phyloP scores from a whole-genome alignment of 1,140 invertebrate species.

The Kradibia gibbosae region DNA sequence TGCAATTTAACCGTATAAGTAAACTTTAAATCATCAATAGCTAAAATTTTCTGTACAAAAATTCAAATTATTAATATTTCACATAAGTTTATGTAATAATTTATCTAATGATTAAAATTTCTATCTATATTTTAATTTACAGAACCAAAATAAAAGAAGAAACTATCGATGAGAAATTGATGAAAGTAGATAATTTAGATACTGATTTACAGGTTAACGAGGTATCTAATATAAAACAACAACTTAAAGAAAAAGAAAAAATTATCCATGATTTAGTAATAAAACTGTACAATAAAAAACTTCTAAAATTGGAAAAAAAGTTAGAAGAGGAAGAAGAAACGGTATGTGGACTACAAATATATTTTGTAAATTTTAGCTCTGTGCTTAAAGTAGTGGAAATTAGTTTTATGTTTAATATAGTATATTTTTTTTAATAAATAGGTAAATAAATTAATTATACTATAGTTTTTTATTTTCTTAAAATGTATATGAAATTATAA shows the following conservation, averaged over 20 bases:
- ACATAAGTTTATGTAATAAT: not conserved
- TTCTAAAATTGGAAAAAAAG: not conserved
- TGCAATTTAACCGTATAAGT: slow-evolving; percentile 12
- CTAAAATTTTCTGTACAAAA: not conserved
- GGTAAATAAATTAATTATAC: no score
- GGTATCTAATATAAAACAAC: slow-evolving; percentile 30
- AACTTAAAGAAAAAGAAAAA: slow-evolving; percentile 56
- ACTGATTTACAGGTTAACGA: slow-evolving; percentile 29
- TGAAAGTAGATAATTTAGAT: not conserved
- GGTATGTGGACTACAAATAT: no score
- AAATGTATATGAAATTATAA: no score
- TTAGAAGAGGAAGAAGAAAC: no score
- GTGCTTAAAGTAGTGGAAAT: no score
- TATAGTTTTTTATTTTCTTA: no score
- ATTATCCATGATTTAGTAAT: slow-evolving; percentile 53
- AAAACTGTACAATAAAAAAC: slow-evolving; percentile 46
- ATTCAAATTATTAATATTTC: not conserved
- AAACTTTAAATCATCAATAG: not conserved
- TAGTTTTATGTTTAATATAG: no score
- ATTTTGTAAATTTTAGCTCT: no score
- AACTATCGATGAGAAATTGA: not conserved
- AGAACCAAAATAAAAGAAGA: slow-evolving; percentile 11
- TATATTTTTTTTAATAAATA: no score
- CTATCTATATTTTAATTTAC: not conserved
- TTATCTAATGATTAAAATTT: not conserved